These are phyloP conservation scores for Octopus bimaculoides DNA, from an alignment of 1,140 invertebrate genomes.

Conservation along the genomic window DNA sequence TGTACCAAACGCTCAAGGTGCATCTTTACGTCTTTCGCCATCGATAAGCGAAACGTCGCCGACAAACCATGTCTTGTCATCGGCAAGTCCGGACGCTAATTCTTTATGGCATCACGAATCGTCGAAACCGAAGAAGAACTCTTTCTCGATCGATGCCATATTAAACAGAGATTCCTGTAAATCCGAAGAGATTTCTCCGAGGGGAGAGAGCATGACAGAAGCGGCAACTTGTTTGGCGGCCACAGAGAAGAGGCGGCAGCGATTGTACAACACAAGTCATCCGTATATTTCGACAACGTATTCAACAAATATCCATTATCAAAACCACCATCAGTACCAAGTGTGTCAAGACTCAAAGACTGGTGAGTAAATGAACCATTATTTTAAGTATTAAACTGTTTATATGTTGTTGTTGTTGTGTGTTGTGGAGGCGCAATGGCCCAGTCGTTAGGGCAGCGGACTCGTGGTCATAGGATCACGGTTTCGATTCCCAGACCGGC, in stretches of 20 bases:
- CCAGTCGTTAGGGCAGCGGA: too few species aligned
- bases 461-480: too few species aligned
- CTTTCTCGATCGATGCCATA: neutral
- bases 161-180: neutral
- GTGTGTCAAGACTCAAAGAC: neutral
- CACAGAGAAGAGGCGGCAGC: neutral
- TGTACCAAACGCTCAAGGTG: neutral
- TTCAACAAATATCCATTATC: neutral
- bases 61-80: neutral
- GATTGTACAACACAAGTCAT: neutral
- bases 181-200: neutral
- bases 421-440: too few species aligned
- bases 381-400: too few species aligned
- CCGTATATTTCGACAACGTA: neutral
- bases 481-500: too few species aligned
- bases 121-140: neutral
- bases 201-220: neutral
- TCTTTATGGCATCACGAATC: neutral
- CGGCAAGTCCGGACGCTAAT: neutral
- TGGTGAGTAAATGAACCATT: neutral
- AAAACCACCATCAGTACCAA: neutral
- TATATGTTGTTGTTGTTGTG: too few species aligned
- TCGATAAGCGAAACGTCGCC: neutral
- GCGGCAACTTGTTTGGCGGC: neutral
- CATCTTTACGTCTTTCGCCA: neutral